phyloP scores from a whole-genome alignment of 2,797 vertebrate species.

The Amazona ochrocephala region DNA sequence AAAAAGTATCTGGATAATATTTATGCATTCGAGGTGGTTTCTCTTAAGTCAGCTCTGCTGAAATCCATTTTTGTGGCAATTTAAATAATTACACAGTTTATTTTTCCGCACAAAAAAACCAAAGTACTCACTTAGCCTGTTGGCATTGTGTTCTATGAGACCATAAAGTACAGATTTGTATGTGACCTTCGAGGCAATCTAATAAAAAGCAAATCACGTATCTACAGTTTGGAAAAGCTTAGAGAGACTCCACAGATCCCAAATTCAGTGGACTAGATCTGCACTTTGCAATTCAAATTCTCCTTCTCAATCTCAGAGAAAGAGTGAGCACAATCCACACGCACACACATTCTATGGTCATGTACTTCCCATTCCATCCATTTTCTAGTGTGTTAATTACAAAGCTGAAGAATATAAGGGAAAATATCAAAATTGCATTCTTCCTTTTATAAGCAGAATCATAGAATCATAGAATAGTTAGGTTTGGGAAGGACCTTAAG shows the following conservation, averaged over 20 bases:
- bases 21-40: background rate
- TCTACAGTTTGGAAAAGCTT: background rate
- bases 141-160: background rate
- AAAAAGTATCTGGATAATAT: background rate
- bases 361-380: background rate
- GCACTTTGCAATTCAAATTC: background rate
- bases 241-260: background rate
- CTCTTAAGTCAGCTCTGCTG: background rate
- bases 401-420: background rate
- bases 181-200: background rate
- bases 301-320: background rate
- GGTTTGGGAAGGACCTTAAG: no score
- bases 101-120: background rate
- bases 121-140: background rate
- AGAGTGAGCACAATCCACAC: background rate
- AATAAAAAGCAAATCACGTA: background rate
- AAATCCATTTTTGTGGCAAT: background rate
- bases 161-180: background rate
- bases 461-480: no score
- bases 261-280: background rate
- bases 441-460: background rate
- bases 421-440: background rate
- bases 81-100: background rate
- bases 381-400: background rate
- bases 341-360: fast-evolving